Evolutionary conservation across 2,113 vertebrate genomes (phyloP).

Genomic region (Callipepla squamata): DNA sequence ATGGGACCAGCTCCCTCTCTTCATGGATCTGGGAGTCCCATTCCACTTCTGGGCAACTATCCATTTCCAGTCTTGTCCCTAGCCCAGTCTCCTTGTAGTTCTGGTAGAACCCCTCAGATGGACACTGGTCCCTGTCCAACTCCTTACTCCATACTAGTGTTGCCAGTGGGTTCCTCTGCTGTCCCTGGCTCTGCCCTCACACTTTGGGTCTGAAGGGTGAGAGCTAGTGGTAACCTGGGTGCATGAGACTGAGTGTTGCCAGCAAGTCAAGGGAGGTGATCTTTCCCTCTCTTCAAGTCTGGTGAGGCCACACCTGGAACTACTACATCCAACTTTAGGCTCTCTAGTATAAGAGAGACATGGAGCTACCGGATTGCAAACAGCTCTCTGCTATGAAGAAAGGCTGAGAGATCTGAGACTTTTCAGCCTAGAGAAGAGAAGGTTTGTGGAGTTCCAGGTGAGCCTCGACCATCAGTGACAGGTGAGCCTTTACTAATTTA

Average conservation of each 20-base stretch:
- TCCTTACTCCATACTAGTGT: background rate
- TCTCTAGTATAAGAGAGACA: background rate
- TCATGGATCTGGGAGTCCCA: background rate
- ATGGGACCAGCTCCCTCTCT: background rate
- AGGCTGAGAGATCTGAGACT: background rate
- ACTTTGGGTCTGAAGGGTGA: background rate
- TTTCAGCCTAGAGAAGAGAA: background rate
- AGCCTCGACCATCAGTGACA: no score
- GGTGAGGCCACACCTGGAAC: background rate
- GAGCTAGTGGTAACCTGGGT: background rate
- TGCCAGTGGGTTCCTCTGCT: background rate
- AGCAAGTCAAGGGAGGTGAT: no score
- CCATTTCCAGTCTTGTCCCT: background rate
- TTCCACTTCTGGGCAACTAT: background rate
- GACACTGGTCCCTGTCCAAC: background rate
- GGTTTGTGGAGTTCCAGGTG: no score
- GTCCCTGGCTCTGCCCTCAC: background rate
- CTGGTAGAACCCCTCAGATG: background rate
- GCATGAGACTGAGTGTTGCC: background rate
- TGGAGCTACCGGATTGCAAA: background rate
- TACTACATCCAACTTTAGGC: background rate
- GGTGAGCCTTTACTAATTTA: no score
- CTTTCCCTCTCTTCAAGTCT: background rate
- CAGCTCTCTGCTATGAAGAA: background rate
- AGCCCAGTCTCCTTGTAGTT: background rate